Conservation (phyloP, 2,113 vertebrate genomes). For the Platichthys stellatus region DNA sequence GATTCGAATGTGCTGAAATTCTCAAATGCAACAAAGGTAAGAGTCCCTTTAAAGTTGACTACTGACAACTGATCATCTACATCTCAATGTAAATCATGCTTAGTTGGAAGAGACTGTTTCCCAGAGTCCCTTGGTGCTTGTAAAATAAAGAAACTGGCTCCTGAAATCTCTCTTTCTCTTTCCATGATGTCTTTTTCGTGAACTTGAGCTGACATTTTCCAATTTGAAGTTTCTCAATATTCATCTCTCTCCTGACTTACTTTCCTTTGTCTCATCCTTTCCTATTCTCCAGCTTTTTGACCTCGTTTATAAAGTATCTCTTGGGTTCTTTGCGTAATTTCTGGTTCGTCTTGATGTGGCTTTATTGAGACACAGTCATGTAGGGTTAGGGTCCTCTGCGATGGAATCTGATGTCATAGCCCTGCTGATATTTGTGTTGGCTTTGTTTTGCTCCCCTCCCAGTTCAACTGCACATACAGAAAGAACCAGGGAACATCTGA, state of each 20-base stretch:
- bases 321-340: neutral
- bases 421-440: conserved; percentile 56
- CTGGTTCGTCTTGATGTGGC: conserved; percentile 12
- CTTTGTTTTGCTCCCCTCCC: conserved; percentile 24
- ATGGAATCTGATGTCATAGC: conserved; percentile 22
- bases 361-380: conserved; percentile 16
- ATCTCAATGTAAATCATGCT: conserved; percentile 42
- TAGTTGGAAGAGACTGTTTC: conserved; percentile 48
- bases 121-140: conserved; percentile 55
- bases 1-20: no score
- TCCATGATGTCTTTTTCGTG: conserved; percentile 58
- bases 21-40: no score
- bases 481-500: conserved; percentile 47
- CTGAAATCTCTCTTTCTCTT: conserved; percentile 29
- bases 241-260: conserved; percentile 6
- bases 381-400: neutral
- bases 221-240: conserved; percentile 43
- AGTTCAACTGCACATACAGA: conserved; percentile 94
- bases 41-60: no score
- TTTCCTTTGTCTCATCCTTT: conserved; percentile 49
- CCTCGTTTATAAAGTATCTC: conserved; percentile 34
- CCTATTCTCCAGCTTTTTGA: conserved; percentile 26
- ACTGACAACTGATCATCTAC: conserved; percentile 23
- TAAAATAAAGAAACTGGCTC: conserved; percentile 56
- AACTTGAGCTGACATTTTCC: conserved; percentile 63